Conservation (phyloP, 1,140 invertebrate species). For the Drosophila leontia region DNA sequence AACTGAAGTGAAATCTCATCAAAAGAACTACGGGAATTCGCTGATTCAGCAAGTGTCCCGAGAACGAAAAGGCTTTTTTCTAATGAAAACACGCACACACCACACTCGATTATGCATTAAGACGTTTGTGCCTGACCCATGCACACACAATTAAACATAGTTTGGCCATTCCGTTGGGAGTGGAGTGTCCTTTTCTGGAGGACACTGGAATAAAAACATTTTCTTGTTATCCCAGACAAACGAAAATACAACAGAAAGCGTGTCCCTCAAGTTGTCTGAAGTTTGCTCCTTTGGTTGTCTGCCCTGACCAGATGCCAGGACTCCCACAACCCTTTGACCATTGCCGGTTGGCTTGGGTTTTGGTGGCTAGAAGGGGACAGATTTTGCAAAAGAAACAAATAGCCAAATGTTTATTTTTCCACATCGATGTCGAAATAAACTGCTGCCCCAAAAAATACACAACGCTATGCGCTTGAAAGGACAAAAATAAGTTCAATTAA, state of each 20-base stretch:
- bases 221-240: constrained; percentile 23
- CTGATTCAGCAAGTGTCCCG: constrained; percentile 33
- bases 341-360: constrained; percentile 1
- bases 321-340: constrained; percentile 34
- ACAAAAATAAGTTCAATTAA: background rate
- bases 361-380: background rate
- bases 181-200: constrained; percentile 6
- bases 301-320: constrained; percentile 17
- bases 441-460: background rate
- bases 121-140: constrained; percentile 4
- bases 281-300: constrained; percentile 13
- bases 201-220: constrained; percentile 31
- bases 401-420: constrained; percentile 21
- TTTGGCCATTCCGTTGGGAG: constrained; percentile 2
- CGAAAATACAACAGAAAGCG: constrained; percentile 8
- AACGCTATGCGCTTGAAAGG: background rate
- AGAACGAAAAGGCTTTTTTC: constrained; percentile 7
- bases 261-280: constrained; percentile 5
- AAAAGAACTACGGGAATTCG: constrained; percentile 13
- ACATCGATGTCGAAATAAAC: constrained; percentile 6
- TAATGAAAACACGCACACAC: constrained; percentile 33
- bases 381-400: background rate
- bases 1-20: constrained; percentile 37
- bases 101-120: constrained; percentile 41
- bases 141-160: constrained; percentile 47